Conservation (phyloP, 1,140 invertebrate species). For the Micrasema longulum region DNA sequence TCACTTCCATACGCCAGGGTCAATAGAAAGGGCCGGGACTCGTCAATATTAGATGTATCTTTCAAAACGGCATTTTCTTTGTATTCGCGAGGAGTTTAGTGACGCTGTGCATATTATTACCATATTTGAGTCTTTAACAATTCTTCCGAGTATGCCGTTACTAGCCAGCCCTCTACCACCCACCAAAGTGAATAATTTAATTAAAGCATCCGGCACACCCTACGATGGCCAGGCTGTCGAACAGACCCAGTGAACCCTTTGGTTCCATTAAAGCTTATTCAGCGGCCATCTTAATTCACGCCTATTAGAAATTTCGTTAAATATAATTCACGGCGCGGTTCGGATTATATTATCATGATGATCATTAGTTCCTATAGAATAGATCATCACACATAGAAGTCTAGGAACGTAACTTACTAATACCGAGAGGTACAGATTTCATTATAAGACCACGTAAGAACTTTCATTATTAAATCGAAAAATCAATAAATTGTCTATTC, state of each 20-base stretch:
- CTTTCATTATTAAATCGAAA: too few species aligned
- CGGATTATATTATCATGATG: not conserved
- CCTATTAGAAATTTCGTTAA: constrained; percentile 17
- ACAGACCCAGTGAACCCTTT: constrained; percentile 6
- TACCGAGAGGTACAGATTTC: too few species aligned
- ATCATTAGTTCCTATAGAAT: constrained; percentile 2
- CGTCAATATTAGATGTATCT: too few species aligned
- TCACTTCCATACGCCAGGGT: too few species aligned
- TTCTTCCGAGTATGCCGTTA: not conserved
- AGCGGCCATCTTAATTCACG: constrained; percentile 22
- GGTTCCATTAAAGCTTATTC: constrained; percentile 20
- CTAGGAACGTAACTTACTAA: too few species aligned
- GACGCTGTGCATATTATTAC: too few species aligned
- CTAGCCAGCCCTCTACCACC: constrained; percentile 3
- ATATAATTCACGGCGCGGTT: constrained; percentile 13
- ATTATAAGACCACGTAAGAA: too few species aligned
- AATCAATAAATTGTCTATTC: too few species aligned
- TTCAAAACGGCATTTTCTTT: too few species aligned
- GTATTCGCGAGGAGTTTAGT: too few species aligned
- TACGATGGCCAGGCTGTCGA: not conserved
- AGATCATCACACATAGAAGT: too few species aligned
- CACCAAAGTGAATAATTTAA: constrained; percentile 21
- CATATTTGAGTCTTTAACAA: constrained; percentile 1
- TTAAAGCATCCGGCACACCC: constrained; percentile 12
- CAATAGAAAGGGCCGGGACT: too few species aligned